Base-by-base conservation (phyloP, 2,113 vertebrate species). In the Oxyruncus cristatus region DNA sequence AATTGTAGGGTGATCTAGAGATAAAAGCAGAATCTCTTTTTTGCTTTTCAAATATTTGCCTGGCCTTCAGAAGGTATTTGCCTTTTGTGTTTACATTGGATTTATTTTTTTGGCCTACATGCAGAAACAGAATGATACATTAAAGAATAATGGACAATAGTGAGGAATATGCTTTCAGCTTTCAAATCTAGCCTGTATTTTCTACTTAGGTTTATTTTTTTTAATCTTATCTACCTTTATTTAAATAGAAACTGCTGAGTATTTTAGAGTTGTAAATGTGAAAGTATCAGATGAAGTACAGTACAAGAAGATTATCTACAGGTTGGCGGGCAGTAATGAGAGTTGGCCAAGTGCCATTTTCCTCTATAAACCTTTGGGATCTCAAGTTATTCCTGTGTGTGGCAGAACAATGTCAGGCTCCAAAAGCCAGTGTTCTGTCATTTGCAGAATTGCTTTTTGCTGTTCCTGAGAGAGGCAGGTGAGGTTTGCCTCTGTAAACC, bases 21-120 rank as follows among this genome's bases (percentile, higher is more conserved):
- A 97, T 95, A 95, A 87, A 97, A 76, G 92, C 92, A 97, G 93
- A 97, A 97, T 98, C 95, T 96, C 95, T 97, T 97, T 81, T 91
- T 98, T 97, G 85, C 96, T 98, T 98, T 98, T 98, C 98, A 99
- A 99, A 98, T 99, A 98, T 99, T 99, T 99, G 98, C 98, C 94
- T 98, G 98, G 98, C 98, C 98, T 99, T 99, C 98, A 97, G 96
- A 96, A 97, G 85, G 76, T 98, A 97, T 99, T 99, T 99, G 98
- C 97, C 94, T 98, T 98, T 98, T 98, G 93, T 98, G 95, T 98
- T 99, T 98, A 96, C 98, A 97, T 95, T 98, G 96, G 96, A 96
- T 95, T 97, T 95, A 89, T 98, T 98, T 98, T 98, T 98, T 96
- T 97, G 96, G 97, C 95, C 88, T 97, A 95, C 87, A 95, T 91